A percentile compares a stretch with the other conserved stretches of the same genome.
Conservation (phyloP, 2,888 invertebrate genomes). For the Xiphydria camelus region DNA sequence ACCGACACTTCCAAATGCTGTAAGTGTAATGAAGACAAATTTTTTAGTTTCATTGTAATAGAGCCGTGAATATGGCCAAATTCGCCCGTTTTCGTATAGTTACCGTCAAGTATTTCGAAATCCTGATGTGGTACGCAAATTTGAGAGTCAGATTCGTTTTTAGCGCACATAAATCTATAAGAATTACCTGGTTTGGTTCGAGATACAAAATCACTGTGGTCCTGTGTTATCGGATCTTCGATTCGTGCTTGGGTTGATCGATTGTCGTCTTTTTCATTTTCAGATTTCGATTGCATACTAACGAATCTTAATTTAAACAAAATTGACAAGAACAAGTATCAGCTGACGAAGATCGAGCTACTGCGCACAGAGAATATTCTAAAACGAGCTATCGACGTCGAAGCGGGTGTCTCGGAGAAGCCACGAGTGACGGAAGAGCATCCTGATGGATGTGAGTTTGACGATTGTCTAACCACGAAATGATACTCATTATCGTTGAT, state of each 20-base stretch:
- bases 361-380: slow-evolving; percentile 81
- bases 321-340: slow-evolving; percentile 72
- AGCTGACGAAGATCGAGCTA: slow-evolving; percentile 74
- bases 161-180: no score
- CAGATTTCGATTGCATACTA: slow-evolving; percentile 85
- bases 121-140: no score
- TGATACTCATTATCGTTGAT: no score
- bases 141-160: no score
- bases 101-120: no score
- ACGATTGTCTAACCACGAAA: slow-evolving; percentile 7
- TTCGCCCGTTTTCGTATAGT: not conserved
- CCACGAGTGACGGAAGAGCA: slow-evolving; percentile 76
- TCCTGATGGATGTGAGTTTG: slow-evolving; percentile 78
- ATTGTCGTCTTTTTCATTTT: slow-evolving; percentile 32
- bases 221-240: no score
- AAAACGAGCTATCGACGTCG: slow-evolving; percentile 79
- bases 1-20: no score
- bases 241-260: not conserved
- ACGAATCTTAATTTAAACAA: slow-evolving; percentile 80
- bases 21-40: no score
- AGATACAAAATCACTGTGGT: no score
- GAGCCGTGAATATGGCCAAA: no score
- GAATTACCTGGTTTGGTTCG: no score
- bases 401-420: slow-evolving; percentile 70
- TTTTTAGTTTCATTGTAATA: no score